Evolutionary conservation across 1,140 invertebrate species (phyloP), one percentile per base, ranked within the genome.

Genomic region (Kradibia gibbosae): DNA sequence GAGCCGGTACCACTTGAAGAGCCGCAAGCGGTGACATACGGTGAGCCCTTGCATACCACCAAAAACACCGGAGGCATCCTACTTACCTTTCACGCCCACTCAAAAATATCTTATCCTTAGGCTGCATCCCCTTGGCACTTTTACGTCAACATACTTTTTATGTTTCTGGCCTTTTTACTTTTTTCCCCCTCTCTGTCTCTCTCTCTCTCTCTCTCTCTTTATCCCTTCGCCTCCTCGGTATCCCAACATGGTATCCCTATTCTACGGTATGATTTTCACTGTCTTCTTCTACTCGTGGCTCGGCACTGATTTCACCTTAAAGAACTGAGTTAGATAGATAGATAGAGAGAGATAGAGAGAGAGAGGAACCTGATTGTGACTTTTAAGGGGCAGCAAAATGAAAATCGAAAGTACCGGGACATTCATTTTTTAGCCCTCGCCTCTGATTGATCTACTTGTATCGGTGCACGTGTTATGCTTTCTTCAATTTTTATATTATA

Each of bases 21-120:
- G 81, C 22, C n/a, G 81, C 31, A 72, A 71, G 62, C 36, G 65
- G 78, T 79, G 78, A 62, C 80, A 80, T 39, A 83, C 70, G 67
- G 75, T 79, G 81, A 72, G 70, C 62, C 73, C 55, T 86, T 72
- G 73, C 2, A 28, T 11, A 75, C 45, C 83, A 81, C 83, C 87
- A 83, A 88, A 87, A 86, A 84, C 78, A 86, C 85, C 84, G 82
- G 83, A 80, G 84, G 84, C 86, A 85, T 88, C 84, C 86, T 86
- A 86, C 85, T 86, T 87, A 83, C 85, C 85, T 84, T 84, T 57
- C 57, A 81, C 80, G 82, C 84, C 82, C 83, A 71, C 83, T 83
- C 67, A 36, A n/a, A 39, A 45, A 70, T 28, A 57, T 65, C 70
- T 53, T 60, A 53, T 73, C 39, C 53, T 28, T 78, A 4, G 62